phyloP scores from a whole-genome alignment of 2,113 vertebrate species.

The Hucho hucho region DNA sequence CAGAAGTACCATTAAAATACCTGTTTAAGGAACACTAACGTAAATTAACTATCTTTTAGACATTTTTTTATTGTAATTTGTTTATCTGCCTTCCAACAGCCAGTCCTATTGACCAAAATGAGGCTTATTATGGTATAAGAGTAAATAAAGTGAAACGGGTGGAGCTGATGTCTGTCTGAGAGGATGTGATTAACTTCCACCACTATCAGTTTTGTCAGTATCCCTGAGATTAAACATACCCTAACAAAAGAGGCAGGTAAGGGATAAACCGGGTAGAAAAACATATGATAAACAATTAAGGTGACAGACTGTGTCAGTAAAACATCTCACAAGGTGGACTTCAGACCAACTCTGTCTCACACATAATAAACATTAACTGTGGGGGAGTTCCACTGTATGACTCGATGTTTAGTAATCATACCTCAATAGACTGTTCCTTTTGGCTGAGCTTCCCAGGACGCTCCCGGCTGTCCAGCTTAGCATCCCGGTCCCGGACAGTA shows the following conservation, averaged over 20 bases:
- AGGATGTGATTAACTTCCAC: too few relatives aligned
- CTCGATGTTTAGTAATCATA: slow-evolving; percentile 61
- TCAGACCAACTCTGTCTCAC: background rate
- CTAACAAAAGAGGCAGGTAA: background rate
- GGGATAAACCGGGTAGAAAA: too few relatives aligned
- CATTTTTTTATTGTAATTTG: too few relatives aligned
- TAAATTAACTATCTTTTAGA: too few relatives aligned
- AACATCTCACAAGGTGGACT: background rate
- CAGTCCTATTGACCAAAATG: too few relatives aligned
- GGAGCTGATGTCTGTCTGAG: background rate
- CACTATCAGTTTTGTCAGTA: background rate
- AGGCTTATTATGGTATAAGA: too few relatives aligned
- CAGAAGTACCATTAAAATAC: slow-evolving; percentile 32
- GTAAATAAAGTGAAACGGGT: background rate
- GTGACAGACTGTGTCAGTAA: background rate
- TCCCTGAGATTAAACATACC: background rate
- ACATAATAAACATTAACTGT: background rate
- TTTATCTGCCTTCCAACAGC: too few relatives aligned
- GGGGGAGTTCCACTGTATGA: too few relatives aligned
- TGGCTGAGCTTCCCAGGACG: slow-evolving; percentile 70
- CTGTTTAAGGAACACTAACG: too few relatives aligned
- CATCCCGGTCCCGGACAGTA: slow-evolving; percentile 28
- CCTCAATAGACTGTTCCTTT: slow-evolving; percentile 81
- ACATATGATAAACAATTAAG: too few relatives aligned
- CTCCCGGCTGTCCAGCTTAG: slow-evolving; percentile 58